Conservation (phyloP, 1,140 invertebrate species). For the Neodiprion lecontei region DNA sequence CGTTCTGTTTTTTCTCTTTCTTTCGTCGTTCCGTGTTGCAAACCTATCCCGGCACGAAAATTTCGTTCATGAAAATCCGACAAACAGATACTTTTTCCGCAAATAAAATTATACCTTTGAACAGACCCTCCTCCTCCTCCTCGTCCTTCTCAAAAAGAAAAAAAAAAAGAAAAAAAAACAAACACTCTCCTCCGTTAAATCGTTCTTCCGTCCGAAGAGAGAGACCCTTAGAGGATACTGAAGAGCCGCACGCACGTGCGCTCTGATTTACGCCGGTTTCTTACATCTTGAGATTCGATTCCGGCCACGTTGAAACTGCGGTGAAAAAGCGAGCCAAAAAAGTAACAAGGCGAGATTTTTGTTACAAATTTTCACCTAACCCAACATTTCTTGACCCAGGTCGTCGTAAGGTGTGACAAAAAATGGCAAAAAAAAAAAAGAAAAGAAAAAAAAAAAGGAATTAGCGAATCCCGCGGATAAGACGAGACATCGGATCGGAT, state of each 20-base stretch:
- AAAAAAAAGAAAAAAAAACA: background rate
- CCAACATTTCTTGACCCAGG: background rate
- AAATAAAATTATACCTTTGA: background rate
- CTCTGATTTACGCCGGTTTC: background rate
- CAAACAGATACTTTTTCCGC: background rate
- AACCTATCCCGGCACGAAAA: background rate
- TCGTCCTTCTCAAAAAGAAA: background rate
- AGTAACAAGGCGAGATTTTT: too few species aligned
- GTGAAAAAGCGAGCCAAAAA: too few species aligned
- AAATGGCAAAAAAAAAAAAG: background rate
- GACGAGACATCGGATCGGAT: background rate
- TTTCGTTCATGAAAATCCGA: too few species aligned
- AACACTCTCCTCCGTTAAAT: slow-evolving; percentile 1
- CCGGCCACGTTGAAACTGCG: too few species aligned
- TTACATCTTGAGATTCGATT: background rate
- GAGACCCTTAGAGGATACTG: background rate
- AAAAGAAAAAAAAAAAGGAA: background rate
- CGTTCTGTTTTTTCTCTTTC: slow-evolving; percentile 23
- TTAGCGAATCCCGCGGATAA: background rate
- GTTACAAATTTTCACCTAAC: background rate
- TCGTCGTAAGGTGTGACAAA: background rate
- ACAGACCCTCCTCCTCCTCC: background rate
- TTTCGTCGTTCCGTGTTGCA: background rate
- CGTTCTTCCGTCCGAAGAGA: too few species aligned
- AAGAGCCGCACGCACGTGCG: background rate